These are phyloP conservation scores for Diabrotica virgifera DNA, from an alignment of 1,140 invertebrate genomes.

Conservation along the genomic window DNA sequence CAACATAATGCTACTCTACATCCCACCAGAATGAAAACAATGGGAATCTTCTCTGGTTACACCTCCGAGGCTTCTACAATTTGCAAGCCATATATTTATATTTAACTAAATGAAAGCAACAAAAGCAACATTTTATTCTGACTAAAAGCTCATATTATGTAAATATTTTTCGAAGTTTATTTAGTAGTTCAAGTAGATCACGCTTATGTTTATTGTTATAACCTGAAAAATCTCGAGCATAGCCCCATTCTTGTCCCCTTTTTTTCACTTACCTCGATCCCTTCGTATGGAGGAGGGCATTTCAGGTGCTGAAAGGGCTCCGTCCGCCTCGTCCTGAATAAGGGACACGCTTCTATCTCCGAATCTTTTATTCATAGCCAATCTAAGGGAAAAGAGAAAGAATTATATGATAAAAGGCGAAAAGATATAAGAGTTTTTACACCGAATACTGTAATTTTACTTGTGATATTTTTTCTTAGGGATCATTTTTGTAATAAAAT, in stretches of 20 bases:
- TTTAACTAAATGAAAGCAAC: too few species aligned
- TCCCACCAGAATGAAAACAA: too few species aligned
- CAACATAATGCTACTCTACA: too few species aligned
- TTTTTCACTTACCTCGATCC: slow-evolving; percentile 50
- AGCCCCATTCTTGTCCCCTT: background rate
- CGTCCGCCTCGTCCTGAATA: slow-evolving; percentile 75
- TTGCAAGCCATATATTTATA: too few species aligned
- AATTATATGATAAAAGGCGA: slow-evolving; percentile 4
- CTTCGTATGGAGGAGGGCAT: slow-evolving; percentile 66
- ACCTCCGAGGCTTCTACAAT: too few species aligned
- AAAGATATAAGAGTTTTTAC: background rate
- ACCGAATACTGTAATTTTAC: background rate
- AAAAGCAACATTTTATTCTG: too few species aligned
- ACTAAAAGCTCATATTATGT: too few species aligned
- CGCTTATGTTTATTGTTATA: background rate
- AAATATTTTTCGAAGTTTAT: too few species aligned
- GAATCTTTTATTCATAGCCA: slow-evolving; percentile 51
- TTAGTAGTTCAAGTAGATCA: too few species aligned
- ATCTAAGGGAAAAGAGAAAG: slow-evolving; percentile 37
- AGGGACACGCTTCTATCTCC: slow-evolving; percentile 53
- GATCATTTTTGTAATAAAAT: too few species aligned
- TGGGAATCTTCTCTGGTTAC: too few species aligned
- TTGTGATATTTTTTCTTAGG: too few species aligned
- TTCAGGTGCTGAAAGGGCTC: slow-evolving; percentile 78
- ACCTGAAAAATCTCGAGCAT: background rate